A percentile compares a stretch with the other conserved stretches of the same genome.
phyloP scores from a whole-genome alignment of 2,113 vertebrate genomes.

The Todiramphus saurophagus region DNA sequence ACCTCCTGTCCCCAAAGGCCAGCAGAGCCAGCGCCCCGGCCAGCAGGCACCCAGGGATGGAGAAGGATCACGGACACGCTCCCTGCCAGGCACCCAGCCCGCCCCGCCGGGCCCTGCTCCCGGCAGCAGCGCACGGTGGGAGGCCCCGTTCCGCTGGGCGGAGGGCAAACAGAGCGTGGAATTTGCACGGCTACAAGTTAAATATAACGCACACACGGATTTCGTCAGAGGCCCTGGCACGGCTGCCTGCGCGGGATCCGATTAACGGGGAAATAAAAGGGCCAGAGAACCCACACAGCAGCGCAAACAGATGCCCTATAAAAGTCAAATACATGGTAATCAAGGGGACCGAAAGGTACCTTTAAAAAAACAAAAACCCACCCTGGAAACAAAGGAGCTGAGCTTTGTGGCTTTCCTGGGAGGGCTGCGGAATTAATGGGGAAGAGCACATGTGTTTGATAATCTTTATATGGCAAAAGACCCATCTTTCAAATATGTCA shows the following conservation, averaged over 20 bases:
- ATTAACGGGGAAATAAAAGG: slow-evolving; percentile 53
- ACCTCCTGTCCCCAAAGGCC: not conserved
- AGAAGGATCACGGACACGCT: fast-evolving
- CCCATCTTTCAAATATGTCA: slow-evolving; percentile 75
- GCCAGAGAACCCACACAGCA: slow-evolving; percentile 36
- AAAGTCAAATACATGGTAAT: slow-evolving; percentile 54
- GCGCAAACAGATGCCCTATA: slow-evolving; percentile 51
- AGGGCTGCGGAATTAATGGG: slow-evolving; percentile 62
- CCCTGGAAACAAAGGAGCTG: slow-evolving; percentile 66
- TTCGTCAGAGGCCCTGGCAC: slow-evolving; percentile 52
- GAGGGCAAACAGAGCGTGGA: slow-evolving; percentile 61
- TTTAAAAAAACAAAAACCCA: slow-evolving; percentile 62
- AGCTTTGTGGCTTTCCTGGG: slow-evolving; percentile 58
- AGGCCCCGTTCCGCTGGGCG: not conserved
- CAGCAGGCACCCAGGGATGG: fast-evolving
- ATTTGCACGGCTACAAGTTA: slow-evolving; percentile 62
- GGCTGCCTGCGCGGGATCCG: not conserved
- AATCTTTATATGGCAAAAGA: slow-evolving; percentile 75
- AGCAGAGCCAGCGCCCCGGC: not conserved
- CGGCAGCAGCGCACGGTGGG: not conserved
- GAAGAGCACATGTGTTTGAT: slow-evolving; percentile 68
- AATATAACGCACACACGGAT: slow-evolving; percentile 49
- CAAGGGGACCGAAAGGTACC: slow-evolving; percentile 48
- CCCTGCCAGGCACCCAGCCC: fast-evolving
- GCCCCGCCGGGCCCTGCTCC: not conserved